Evolutionary conservation across 53 echinoderm and acorn worm species (phyloP), one percentile per base, ranked within the genome.

Genomic region (Mesocentrotus franciscanus): DNA sequence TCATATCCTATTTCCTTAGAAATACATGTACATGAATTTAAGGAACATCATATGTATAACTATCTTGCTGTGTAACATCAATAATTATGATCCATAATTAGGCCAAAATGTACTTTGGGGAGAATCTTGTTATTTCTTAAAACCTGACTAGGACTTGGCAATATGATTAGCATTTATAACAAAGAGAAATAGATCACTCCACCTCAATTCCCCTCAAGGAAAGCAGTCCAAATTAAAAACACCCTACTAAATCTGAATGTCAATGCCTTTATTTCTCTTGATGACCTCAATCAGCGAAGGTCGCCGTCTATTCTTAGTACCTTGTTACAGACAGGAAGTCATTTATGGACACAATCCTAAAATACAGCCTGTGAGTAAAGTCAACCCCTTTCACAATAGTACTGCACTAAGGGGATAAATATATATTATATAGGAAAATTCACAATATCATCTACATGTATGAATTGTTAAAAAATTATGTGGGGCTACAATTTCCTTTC

Each of bases 261-360:
- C 91, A 62, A 68, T 68, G 64, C 91, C 91, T 29, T 57, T 87
- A 84, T 87, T 58, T 58, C 58, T 26, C 49, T 1, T 3, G 14
- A 24, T 62, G 91, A 91, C 91, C 91, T 91, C 61, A 34, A 66
- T 36, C 34, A 10, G 22, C 35, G 91, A 91, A 91, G 91, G 91
- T 91, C 91, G 66, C 10, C 66, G 9, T 36, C 91, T 91, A 91
- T 91, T 91, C 61, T 91, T 91, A 91, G 91, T 34, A 18, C 35
- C 91, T 14, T 30, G 64, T 22, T 22, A 20, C 64, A 35, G 91
- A 66, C 91, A 91, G 91, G 91, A 91, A 91, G 91, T 66, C 62
- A 33, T 66, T 91, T 91, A 91, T 64, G 91, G 91, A 91, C 91
- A 66, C 66, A 91, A 91, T 87, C 91, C 91, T 3, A 62, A 91